Evolutionary conservation across 2,797 vertebrate genomes (phyloP).

Genomic region (Schizothorax lantsangensis): DNA sequence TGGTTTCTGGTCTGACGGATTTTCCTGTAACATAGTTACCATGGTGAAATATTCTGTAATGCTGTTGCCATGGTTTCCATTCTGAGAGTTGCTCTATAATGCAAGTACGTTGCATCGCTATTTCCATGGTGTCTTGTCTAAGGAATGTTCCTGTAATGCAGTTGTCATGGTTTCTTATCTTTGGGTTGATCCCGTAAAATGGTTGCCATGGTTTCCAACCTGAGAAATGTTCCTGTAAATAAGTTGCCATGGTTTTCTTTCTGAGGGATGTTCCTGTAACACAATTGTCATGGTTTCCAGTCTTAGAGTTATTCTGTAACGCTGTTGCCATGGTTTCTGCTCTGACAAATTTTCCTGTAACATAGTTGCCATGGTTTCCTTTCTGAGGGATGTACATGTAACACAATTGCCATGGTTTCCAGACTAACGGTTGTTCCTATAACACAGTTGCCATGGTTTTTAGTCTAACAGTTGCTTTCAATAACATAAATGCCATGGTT

Average conservation of each 20-base stretch:
- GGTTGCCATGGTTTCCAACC: background rate
- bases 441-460: background rate
- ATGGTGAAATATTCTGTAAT: background rate
- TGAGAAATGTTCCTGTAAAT: background rate
- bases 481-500: background rate
- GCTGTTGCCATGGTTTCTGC: background rate
- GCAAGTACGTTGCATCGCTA: too few relatives aligned
- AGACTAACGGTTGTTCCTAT: too few relatives aligned
- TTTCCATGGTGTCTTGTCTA: background rate
- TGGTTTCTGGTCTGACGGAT: background rate
- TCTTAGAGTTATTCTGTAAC: background rate
- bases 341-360: background rate
- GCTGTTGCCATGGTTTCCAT: background rate
- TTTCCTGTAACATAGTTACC: background rate
- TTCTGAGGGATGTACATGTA: fast-evolving
- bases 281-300: background rate
- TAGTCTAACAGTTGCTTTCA: background rate
- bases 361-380: background rate
- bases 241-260: background rate
- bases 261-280: background rate
- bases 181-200: background rate
- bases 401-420: background rate
- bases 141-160: background rate
- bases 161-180: background rate
- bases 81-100: background rate